Evolutionary conservation across 2,888 invertebrate species (phyloP).

Genomic region (Neria commutata): DNA sequence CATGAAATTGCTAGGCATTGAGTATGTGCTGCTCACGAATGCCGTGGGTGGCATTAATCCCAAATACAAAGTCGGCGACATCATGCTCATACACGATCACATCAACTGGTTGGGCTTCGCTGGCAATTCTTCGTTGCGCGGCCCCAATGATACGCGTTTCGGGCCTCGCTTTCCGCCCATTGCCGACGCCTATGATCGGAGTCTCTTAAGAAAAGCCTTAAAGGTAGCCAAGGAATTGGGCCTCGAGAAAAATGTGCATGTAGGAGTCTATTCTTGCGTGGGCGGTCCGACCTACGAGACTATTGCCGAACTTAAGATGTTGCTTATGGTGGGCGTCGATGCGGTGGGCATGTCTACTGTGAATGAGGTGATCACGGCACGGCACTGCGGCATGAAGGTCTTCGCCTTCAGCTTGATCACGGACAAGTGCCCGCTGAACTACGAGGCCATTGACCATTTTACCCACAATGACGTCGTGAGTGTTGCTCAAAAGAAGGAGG

Average conservation of each 20-base stretch:
- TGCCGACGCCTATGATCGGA: slow-evolving; percentile 83
- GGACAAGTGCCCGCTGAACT: slow-evolving; percentile 84
- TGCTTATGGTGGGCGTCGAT: slow-evolving; percentile 82
- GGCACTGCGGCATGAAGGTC: slow-evolving; percentile 89
- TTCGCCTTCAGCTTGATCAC: slow-evolving; percentile 94
- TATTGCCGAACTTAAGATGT: slow-evolving; percentile 86
- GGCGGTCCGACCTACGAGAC: slow-evolving; percentile 97
- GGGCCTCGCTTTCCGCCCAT: slow-evolving; percentile 94
- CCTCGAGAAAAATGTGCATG: slow-evolving; percentile 74
- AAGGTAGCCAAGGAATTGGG: slow-evolving; percentile 76
- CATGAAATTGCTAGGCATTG: slow-evolving; percentile 93
- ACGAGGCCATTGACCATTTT: too few species aligned
- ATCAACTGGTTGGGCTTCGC: slow-evolving; percentile 96
- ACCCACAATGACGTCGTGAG: slow-evolving; percentile 66
- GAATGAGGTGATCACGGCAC: slow-evolving; percentile 85
- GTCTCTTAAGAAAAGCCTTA: slow-evolving; percentile 73
- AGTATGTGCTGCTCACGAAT: slow-evolving; percentile 90
- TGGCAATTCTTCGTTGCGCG: slow-evolving; percentile 92
- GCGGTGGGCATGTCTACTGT: slow-evolving; percentile 85
- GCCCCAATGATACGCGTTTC: slow-evolving; percentile 91
- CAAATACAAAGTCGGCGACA: slow-evolving; percentile 86
- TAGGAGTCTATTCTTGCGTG: slow-evolving; percentile 93
- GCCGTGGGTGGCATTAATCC: slow-evolving; percentile 96
- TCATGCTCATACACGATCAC: slow-evolving; percentile 97
- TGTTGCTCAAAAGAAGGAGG: slow-evolving; percentile 75